Base-by-base conservation (phyloP, 2,113 vertebrate species). In the Epinephelus cyanopodus region DNA sequence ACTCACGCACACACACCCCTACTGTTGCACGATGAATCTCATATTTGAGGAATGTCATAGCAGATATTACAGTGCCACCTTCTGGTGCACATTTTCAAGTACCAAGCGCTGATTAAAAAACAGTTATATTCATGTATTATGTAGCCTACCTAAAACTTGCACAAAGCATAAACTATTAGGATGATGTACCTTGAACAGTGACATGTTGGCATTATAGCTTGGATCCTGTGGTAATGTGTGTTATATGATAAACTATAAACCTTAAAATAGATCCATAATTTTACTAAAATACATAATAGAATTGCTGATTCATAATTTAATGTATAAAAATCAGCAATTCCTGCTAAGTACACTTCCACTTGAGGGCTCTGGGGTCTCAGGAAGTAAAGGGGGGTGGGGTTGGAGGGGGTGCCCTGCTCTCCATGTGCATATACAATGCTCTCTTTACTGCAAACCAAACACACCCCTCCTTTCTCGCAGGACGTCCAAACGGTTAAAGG, bases 391-490 rank as follows among this genome's bases (percentile, higher is more conserved):
- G 81, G 84, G 89, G 74, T 66, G 71, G 68, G 47, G 77, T 47
- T 4, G 13, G 69, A 47, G 69, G 78, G 81, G 80, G 52, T 25
- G 68, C 57, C 47, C 60, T 69, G 7, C 81, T 77, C 77, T 10
- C 68, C 75, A 76, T 61, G 83, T 86, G 56, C 73, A 85, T 86
- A 67, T 92, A 95, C 92, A 94, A 91, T 85, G 84, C 81, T 91
- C 91, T 89, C 90, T 95, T 94, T 91, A 91, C 88, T 82, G 84
- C 82, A 86, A 87, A 84, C 86, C 87, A 89, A 90, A 93, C 83
- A 89, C 74, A 87, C 72, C 74, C 73, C 79, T 80, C 76, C 60
- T 81, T 66, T 80, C 54, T 27, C 14, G 17, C 45, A 47, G 64
- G 81, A 73, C 77, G 83, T 50, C 72, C 61, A 54, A 68, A 77